Base-by-base conservation (phyloP, 92 coral and sea anemone species). In the Blastomussa wellsi region DNA sequence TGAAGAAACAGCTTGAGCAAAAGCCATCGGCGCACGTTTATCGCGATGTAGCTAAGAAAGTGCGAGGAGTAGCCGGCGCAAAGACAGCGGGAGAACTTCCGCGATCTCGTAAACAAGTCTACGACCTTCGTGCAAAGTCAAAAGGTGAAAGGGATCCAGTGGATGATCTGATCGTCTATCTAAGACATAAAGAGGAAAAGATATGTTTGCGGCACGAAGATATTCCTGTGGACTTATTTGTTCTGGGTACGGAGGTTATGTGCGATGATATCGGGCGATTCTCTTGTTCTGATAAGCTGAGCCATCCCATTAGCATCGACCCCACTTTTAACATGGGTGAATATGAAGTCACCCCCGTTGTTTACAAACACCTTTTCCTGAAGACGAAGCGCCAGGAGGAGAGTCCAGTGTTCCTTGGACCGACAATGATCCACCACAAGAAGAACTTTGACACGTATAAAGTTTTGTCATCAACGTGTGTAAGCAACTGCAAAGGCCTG, bases 331-430 rank as follows among this genome's bases (percentile, higher is more conserved):
- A 65, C 33, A 38, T 89, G 86, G 94, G 94, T 5, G 67, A 86
- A 57, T 91, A 80, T 64, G 94, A 91, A 64, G 88, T 91, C 0
- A 91, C 90, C 17, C 94, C 94, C 0, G 17, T 91, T 0, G 88
- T 82, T 5, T 85, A 39, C 88, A 88, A 85, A 32, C 59, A 91
- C 29, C 64, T 82, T 20, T 77, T 91, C 2, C 81, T 91, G 37
- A 89, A 78, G 65, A 29, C 81, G 0, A 85, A 77, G 60, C 55
- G 92, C 4, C 81, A 92, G 0, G 76, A 75, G 0, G 88, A 77
- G 26, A 35, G 32, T 32, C 94, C 94, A 3, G 84, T 91, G 5
- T 91, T 88, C 81, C 26, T 89, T 10, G 94, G 94, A 13, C 94
- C 92, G 0, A 86, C 94, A 11, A 86, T 86, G 88, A 77, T 91